A percentile compares a stretch with the other conserved stretches of the same genome.
These are phyloP conservation scores for Sebastes iracundus DNA, from an alignment of 2,797 vertebrate species.

Conservation along the genomic window DNA sequence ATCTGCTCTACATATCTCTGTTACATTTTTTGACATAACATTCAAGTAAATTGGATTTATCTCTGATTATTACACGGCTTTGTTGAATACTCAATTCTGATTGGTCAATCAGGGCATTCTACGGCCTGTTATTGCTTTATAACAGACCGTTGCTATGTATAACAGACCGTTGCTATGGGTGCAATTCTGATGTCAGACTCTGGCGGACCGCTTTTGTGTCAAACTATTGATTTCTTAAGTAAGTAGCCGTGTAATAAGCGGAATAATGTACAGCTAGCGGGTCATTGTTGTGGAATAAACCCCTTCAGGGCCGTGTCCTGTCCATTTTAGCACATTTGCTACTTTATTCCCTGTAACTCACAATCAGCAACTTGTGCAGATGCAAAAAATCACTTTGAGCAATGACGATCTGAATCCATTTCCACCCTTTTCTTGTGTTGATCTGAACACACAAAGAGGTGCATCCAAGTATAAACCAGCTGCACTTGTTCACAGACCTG, in stretches of 20 bases:
- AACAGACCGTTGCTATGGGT: no score
- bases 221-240: no score
- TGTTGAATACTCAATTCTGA: no score
- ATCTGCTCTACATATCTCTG: conserved; percentile 55
- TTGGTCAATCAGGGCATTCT: no score
- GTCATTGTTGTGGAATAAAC: no score
- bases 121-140: no score
- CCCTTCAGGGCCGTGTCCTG: background rate
- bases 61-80: background rate
- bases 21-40: conserved; percentile 53
- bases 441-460: conserved; percentile 1
- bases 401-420: background rate
- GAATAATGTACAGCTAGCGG: no score
- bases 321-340: background rate
- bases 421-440: background rate
- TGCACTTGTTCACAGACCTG: background rate
- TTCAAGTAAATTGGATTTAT: conserved; percentile 60
- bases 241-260: no score
- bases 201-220: no score
- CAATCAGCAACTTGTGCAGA: background rate
- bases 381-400: background rate
- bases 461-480: background rate
- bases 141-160: no score
- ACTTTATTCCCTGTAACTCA: background rate
- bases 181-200: no score